Percentiles rank a stretch among this genome's conserved stretches.
phyloP scores from a whole-genome alignment of 1,140 invertebrate genomes.

The Ditylenchus dipsaci region DNA sequence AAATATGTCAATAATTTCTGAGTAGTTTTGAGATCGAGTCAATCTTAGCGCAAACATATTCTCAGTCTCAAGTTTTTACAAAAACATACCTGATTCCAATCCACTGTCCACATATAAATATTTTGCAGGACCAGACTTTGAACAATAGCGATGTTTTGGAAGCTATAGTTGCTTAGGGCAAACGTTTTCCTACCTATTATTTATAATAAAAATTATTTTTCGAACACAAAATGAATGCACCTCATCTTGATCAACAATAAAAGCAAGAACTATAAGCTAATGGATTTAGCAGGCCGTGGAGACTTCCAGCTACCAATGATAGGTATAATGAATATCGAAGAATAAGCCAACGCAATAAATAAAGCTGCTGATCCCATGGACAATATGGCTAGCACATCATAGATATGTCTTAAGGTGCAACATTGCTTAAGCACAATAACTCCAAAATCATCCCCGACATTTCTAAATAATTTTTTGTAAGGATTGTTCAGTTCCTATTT shows the following conservation, averaged over 20 bases:
- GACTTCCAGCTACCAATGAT: neutral
- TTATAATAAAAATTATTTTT: neutral
- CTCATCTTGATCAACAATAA: no score
- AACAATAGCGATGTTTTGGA: neutral
- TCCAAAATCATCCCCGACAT: no score
- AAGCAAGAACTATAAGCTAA: neutral
- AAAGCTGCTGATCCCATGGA: neutral
- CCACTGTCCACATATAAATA: neutral
- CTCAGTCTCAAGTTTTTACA: no score
- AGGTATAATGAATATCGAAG: neutral
- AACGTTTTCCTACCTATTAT: neutral
- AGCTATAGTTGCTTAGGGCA: neutral
- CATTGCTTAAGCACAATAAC: neutral
- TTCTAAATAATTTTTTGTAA: no score
- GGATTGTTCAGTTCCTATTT: no score
- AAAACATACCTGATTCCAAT: neutral
- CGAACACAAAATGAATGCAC: neutral
- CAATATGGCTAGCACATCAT: neutral
- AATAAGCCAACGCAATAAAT: neutral
- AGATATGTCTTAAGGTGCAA: neutral
- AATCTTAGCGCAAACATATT: no score
- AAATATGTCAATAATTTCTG: no score
- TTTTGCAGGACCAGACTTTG: neutral
- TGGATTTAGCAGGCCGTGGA: neutral
- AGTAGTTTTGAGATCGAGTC: no score